Conservation (phyloP, 2,888 invertebrate species). For the Ligdia adustata region DNA sequence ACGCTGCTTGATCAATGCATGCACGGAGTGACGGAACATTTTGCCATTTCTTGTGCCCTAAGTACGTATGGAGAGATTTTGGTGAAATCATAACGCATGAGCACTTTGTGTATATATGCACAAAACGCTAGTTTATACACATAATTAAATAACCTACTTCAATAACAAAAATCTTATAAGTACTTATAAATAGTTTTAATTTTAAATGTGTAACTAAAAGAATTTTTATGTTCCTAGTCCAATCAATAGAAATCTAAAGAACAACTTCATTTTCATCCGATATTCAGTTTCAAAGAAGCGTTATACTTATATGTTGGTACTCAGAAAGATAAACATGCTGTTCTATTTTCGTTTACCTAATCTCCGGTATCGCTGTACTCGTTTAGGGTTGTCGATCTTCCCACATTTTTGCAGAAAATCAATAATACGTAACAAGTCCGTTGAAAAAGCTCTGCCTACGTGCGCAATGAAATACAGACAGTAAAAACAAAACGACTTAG, state of each 20-base stretch:
- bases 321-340: conserved; percentile 54
- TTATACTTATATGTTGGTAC: too few relatives aligned
- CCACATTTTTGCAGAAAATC: conserved; percentile 23
- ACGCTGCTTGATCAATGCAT: conserved; percentile 36
- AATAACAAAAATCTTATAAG: too few relatives aligned
- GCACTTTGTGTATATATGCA: too few relatives aligned
- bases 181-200: too few relatives aligned
- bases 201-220: too few relatives aligned
- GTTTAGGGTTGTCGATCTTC: conserved; percentile 43
- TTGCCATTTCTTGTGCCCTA: conserved; percentile 22
- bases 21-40: conserved; percentile 28
- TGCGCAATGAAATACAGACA: neutral
- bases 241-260: too few relatives aligned
- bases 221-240: too few relatives aligned
- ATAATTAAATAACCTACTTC: too few relatives aligned
- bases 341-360: conserved; percentile 67
- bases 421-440: too few relatives aligned
- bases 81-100: conserved; percentile 1
- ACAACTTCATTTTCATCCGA: conserved; percentile 38
- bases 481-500: conserved; percentile 6
- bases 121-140: too few relatives aligned
- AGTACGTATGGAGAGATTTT: conserved; percentile 19
- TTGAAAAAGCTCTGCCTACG: neutral
- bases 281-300: conserved; percentile 52
- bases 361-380: conserved; percentile 53